phyloP scores from a whole-genome alignment of 2,888 invertebrate species.

The Zele albiditarsus region DNA sequence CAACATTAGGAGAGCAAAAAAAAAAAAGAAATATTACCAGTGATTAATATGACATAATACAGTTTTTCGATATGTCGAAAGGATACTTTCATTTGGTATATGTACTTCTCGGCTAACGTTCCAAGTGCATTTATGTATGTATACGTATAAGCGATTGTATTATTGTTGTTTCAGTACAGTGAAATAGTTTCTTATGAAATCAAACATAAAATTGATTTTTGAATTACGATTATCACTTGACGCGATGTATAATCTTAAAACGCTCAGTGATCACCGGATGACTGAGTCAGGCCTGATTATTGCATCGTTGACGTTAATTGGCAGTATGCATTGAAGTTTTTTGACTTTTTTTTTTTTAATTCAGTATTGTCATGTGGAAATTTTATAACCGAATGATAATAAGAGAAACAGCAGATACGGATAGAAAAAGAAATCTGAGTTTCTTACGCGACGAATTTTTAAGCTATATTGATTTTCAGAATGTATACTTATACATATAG shows the following conservation, averaged over 20 bases:
- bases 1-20: neutral
- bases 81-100: constrained; percentile 47
- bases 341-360: constrained; percentile 46
- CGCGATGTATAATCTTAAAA: constrained; percentile 63
- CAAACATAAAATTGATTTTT: constrained; percentile 44
- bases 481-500: constrained; percentile 51
- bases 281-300: constrained; percentile 62
- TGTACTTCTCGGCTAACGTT: constrained; percentile 53
- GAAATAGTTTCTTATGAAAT: constrained; percentile 64
- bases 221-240: constrained; percentile 36
- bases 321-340: constrained; percentile 48
- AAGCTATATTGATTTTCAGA: constrained; percentile 58
- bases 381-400: constrained; percentile 30
- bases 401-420: neutral
- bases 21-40: neutral
- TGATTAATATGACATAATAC: neutral
- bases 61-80: constrained; percentile 32
- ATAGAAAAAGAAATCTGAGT: constrained; percentile 53
- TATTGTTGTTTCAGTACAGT: constrained; percentile 51
- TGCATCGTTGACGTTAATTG: constrained; percentile 42
- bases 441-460: constrained; percentile 60
- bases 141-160: constrained; percentile 55
- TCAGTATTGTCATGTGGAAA: constrained; percentile 31
- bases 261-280: constrained; percentile 64
- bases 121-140: constrained; percentile 65